phyloP scores from a whole-genome alignment of 1,140 invertebrate species.

The Drosophila equinoxialis region DNA sequence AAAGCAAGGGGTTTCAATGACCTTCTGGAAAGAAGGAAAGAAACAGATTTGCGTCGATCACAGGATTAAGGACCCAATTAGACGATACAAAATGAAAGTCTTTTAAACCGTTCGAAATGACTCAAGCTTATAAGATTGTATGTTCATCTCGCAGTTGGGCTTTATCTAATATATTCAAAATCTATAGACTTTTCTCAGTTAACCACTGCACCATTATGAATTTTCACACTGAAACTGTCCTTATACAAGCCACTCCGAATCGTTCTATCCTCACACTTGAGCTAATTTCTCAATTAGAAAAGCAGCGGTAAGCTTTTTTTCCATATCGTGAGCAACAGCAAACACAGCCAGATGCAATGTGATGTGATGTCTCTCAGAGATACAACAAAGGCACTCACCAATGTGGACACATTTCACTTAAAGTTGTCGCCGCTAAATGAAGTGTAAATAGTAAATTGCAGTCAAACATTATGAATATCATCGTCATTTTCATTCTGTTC shows the following conservation, averaged over 20 bases:
- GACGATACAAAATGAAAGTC: no score
- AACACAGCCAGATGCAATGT: constrained; percentile 4
- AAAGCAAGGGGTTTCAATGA: no score
- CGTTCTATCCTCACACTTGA: constrained; percentile 45
- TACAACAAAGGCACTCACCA: constrained; percentile 59
- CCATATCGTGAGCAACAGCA: constrained; percentile 21
- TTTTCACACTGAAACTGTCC: constrained; percentile 13
- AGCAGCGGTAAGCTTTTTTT: constrained; percentile 38
- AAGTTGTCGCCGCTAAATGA: constrained; percentile 79
- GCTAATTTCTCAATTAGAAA: constrained; percentile 68
- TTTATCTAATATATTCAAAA: neutral
- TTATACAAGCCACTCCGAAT: constrained; percentile 40
- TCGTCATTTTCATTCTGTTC: constrained; percentile 26
- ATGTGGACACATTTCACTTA: constrained; percentile 80
- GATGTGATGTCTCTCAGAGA: constrained; percentile 46
- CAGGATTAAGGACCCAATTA: no score
- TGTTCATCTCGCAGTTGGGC: no score
- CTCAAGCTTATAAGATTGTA: no score
- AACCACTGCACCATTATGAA: neutral
- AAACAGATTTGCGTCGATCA: no score
- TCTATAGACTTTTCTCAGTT: neutral
- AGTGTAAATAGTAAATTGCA: constrained; percentile 81
- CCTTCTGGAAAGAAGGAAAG: no score
- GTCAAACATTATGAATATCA: constrained; percentile 77
- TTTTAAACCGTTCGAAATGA: no score